Evolutionary conservation across 2,113 vertebrate genomes (phyloP).

Genomic region (Microcebus lehilahytsara): DNA sequence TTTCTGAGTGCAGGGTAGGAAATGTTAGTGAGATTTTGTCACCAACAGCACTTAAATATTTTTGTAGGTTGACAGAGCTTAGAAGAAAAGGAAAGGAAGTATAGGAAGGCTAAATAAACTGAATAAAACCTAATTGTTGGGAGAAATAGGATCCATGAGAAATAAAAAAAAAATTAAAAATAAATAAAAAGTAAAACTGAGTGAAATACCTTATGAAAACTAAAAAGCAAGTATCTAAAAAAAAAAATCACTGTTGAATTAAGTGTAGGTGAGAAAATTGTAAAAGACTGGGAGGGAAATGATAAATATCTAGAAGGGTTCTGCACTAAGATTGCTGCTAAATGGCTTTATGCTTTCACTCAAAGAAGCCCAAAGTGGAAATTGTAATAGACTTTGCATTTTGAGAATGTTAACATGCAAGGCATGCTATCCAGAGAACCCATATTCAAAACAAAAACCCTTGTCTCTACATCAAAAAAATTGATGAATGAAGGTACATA

Average conservation of each 20-base stretch:
- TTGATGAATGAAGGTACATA: neutral
- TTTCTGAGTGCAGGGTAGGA: neutral
- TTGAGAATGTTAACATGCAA: neutral
- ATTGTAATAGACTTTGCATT: neutral
- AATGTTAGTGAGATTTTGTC: conserved; percentile 8
- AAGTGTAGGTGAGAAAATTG: neutral
- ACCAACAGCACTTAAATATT: neutral
- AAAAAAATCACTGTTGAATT: neutral
- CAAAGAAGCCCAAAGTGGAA: neutral
- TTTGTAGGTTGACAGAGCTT: neutral
- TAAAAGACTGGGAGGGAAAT: neutral
- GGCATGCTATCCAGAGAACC: neutral
- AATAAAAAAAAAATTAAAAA: too few relatives aligned
- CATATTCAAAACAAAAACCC: neutral
- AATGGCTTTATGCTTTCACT: neutral
- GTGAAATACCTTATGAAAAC: neutral
- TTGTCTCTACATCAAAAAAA: neutral
- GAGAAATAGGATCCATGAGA: too few relatives aligned
- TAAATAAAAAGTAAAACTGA: neutral
- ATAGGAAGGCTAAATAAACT: neutral
- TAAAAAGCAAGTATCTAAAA: neutral
- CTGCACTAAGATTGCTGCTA: neutral
- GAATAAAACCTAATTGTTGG: neutral
- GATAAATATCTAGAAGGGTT: neutral
- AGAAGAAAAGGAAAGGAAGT: neutral